These are phyloP conservation scores for Anagyrus pseudococci DNA, from an alignment of 2,888 invertebrate species.

Conservation along the genomic window DNA sequence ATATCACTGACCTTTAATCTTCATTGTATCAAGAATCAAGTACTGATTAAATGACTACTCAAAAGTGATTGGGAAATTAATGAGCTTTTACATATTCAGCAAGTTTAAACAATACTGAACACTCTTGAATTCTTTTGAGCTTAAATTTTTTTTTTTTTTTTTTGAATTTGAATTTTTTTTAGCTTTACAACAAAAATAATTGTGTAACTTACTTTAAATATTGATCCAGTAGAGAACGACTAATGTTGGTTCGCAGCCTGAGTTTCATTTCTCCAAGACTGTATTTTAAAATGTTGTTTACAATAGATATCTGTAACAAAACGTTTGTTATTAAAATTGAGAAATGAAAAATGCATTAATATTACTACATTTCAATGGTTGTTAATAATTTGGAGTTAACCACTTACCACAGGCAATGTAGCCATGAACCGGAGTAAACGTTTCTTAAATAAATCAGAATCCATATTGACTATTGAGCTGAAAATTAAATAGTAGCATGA, in stretches of 20 bases:
- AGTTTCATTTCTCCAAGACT: slow-evolving; percentile 93
- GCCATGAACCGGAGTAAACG: slow-evolving; percentile 80
- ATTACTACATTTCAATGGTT: no score
- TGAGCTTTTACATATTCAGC: slow-evolving; percentile 29
- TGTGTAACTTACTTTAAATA: slow-evolving; percentile 83
- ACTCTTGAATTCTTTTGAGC: not conserved
- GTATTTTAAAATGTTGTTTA: slow-evolving; percentile 94
- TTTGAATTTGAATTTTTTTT: no score
- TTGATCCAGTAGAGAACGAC: slow-evolving; percentile 85
- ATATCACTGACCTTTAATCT: slow-evolving; percentile 37
- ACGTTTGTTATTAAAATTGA: no score
- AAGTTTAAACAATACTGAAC: slow-evolving; percentile 18
- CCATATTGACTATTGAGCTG: slow-evolving; percentile 92
- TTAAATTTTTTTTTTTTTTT: no score
- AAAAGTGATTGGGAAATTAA: slow-evolving; percentile 27
- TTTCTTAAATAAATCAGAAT: slow-evolving; percentile 76
- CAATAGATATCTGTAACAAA: slow-evolving; percentile 85
- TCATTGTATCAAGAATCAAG: slow-evolving; percentile 29
- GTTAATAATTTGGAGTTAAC: not conserved
- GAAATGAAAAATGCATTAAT: no score
- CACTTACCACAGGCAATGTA: slow-evolving; percentile 85
- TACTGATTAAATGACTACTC: slow-evolving; percentile 21
- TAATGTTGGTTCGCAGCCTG: slow-evolving; percentile 86
- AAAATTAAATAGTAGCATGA: slow-evolving; percentile 20
- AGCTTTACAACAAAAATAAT: not conserved